phyloP scores from a whole-genome alignment of 1,140 invertebrate genomes.

The Tetramorium simillimum region DNA sequence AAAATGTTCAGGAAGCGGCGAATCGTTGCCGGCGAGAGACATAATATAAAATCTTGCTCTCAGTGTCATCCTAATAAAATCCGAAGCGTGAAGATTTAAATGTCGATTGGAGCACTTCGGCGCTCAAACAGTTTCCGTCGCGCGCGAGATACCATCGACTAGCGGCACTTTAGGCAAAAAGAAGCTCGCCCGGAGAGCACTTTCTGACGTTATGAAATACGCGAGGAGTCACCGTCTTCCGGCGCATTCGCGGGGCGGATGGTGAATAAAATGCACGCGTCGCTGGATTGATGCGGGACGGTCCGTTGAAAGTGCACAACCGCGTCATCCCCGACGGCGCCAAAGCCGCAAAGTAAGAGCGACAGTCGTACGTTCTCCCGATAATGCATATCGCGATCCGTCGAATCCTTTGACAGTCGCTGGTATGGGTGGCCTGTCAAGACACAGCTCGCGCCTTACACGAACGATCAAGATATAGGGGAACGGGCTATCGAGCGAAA shows the following conservation, averaged over 20 bases:
- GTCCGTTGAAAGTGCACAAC: constrained; percentile 33
- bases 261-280: constrained; percentile 40
- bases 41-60: too few species aligned
- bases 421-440: constrained; percentile 20
- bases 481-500: constrained; percentile 8
- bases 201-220: constrained; percentile 41
- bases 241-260: background rate
- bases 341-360: constrained; percentile 54
- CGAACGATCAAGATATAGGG: constrained; percentile 2
- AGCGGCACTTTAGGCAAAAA: constrained; percentile 31
- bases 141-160: constrained; percentile 22
- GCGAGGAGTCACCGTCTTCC: constrained; percentile 15
- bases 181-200: background rate
- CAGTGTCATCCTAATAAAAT: constrained; percentile 16
- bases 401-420: constrained; percentile 28
- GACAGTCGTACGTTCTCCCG: constrained; percentile 54
- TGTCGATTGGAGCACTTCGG: background rate
- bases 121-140: constrained; percentile 11
- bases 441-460: constrained; percentile 27
- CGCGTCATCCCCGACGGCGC: background rate
- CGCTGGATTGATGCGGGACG: constrained; percentile 13
- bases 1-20: background rate
- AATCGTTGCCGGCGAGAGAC: background rate
- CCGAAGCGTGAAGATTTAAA: constrained; percentile 48
- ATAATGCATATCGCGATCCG: constrained; percentile 60